These are phyloP conservation scores for Sylvia borin DNA, from an alignment of 2,797 vertebrate species.

Conservation along the genomic window DNA sequence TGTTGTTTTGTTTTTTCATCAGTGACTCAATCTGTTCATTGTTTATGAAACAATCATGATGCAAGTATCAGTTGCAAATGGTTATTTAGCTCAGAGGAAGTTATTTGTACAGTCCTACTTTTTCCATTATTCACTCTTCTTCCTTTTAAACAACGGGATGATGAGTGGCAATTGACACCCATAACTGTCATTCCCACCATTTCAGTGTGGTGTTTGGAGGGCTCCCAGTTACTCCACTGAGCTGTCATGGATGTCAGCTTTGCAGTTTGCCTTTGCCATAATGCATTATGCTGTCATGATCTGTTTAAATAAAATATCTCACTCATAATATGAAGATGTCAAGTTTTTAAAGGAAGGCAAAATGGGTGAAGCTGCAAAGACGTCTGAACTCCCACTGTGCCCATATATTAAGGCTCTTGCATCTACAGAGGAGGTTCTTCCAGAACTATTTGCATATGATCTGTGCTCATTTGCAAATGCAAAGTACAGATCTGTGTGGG, in stretches of 20 bases:
- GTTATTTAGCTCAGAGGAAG: neutral
- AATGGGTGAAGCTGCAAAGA: neutral
- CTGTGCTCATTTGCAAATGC: neutral
- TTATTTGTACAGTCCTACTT: neutral
- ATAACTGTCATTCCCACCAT: neutral
- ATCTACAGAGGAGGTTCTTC: neutral
- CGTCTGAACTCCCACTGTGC: neutral
- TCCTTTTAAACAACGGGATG: neutral
- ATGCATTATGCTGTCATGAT: neutral
- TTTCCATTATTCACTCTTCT: neutral
- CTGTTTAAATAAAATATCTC: slow-evolving; percentile 46
- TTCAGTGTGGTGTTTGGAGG: neutral
- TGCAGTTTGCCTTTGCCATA: neutral
- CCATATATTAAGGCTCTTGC: neutral
- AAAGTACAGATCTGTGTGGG: neutral
- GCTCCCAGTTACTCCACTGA: neutral
- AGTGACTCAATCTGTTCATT: neutral
- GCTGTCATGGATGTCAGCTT: neutral
- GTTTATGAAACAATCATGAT: neutral
- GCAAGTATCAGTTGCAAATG: neutral
- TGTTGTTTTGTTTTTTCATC: neutral
- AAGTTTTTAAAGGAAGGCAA: neutral
- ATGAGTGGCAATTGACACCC: neutral
- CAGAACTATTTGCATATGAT: neutral
- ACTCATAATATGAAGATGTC: neutral